Evolutionary conservation across 2,888 invertebrate species (phyloP).

Genomic region (Acleris sparsana): DNA sequence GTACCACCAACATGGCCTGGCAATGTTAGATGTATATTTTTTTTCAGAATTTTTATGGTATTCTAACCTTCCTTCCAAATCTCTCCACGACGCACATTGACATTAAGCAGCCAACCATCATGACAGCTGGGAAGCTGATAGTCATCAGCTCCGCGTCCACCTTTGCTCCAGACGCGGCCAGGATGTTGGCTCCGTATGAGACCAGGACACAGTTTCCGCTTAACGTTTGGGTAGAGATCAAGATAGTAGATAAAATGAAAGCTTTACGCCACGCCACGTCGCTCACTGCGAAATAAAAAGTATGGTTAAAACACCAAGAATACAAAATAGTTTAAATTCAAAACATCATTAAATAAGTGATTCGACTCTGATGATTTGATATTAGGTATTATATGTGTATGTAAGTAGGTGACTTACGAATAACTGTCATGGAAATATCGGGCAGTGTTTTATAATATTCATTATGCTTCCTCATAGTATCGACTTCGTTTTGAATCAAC

Average conservation of each 20-base stretch:
- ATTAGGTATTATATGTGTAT: too few relatives aligned
- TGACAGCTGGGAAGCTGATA: slow-evolving; percentile 63
- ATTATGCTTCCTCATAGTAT: slow-evolving; percentile 58
- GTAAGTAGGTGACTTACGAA: slow-evolving; percentile 53
- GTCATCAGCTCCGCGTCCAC: slow-evolving; percentile 63
- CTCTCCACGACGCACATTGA: slow-evolving; percentile 64
- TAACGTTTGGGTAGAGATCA: slow-evolving; percentile 44
- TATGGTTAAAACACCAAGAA: too few relatives aligned
- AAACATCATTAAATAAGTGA: too few relatives aligned
- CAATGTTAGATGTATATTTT: too few relatives aligned
- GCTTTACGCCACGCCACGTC: slow-evolving; percentile 26
- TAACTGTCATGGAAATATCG: slow-evolving; percentile 50
- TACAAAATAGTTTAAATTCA: too few relatives aligned
- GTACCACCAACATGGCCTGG: not conserved
- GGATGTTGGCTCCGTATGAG: slow-evolving; percentile 59
- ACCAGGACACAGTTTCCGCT: slow-evolving; percentile 62
- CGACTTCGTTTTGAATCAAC: slow-evolving; percentile 55
- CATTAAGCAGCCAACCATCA: slow-evolving; percentile 62
- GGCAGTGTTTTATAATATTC: slow-evolving; percentile 55
- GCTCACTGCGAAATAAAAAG: slow-evolving; percentile 9
- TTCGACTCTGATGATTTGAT: too few relatives aligned
- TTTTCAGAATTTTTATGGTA: too few relatives aligned
- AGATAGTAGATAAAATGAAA: slow-evolving; percentile 4
- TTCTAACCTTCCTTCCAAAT: slow-evolving; percentile 62
- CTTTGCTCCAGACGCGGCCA: slow-evolving; percentile 58